Percentiles rank a stretch among this genome's conserved stretches.
These are phyloP conservation scores for Sturnira hondurensis DNA, from an alignment of 2,113 vertebrate species.

Conservation along the genomic window DNA sequence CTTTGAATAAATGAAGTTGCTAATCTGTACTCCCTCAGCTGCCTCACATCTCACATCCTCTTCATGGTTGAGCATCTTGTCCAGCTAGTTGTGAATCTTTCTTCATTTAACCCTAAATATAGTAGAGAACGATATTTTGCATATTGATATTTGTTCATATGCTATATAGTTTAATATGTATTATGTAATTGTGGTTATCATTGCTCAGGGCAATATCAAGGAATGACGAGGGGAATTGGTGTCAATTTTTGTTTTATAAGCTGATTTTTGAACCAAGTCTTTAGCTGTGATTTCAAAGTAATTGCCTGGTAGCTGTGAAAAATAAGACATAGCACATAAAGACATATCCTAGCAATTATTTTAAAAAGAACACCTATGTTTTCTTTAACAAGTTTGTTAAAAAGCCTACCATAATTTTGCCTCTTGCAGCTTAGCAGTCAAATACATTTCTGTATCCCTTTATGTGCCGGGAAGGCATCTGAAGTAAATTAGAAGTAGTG, in stretches of 20 bases:
- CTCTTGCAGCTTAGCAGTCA: not conserved
- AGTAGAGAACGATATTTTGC: not conserved
- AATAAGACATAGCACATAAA: not conserved
- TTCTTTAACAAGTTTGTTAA: slow-evolving; percentile 51
- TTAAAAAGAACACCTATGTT: slow-evolving; percentile 5
- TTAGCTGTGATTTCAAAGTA: not conserved
- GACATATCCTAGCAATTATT: slow-evolving; percentile 31
- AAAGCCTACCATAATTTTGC: not conserved
- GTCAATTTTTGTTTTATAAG: not conserved
- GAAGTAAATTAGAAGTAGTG: slow-evolving; percentile 24
- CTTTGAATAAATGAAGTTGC: not conserved
- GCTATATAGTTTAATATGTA: not conserved
- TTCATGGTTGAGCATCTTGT: not conserved
- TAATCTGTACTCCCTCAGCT: not conserved
- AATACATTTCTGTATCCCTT: slow-evolving; percentile 42
- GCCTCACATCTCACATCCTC: not conserved
- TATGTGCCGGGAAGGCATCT: not conserved
- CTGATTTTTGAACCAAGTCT: not conserved
- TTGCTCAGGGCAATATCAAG: not conserved
- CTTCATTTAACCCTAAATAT: not conserved
- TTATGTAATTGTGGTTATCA: not conserved
- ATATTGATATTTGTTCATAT: not conserved
- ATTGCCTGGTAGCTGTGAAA: not conserved
- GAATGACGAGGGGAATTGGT: not conserved
- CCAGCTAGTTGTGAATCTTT: not conserved